Evolutionary conservation across 2,797 vertebrate species (phyloP), one percentile per base, ranked within the genome.

Genomic region (Scolopax bukidnonensis): DNA sequence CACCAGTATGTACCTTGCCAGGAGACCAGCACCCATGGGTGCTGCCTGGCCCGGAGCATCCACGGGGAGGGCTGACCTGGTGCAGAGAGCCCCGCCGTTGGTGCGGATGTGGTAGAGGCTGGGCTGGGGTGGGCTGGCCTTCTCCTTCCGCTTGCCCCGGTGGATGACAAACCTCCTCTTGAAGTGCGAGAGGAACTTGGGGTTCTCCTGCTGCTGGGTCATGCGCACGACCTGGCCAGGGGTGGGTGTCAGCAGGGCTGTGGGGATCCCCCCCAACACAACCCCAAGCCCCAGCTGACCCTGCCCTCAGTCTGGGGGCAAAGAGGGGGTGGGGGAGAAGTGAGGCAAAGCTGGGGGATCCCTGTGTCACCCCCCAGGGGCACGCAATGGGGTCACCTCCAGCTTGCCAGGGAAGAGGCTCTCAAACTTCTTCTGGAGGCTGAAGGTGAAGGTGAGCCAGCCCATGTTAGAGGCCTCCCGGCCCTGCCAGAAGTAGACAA

Each of bases 151-250:
- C 96, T 99, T 99, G 92, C 99, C 99, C 87, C 99, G 99, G 98
- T 99, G 99, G 94, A 99, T 99, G 95, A 99, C 98, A 92, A 99
- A 99, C 97, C 99, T 99, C 89, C 99, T 99, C 98, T 99, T 99
- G 97, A 99, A 99, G 91, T 99, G 99, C 0, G 99, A 99, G 85
- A 99, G 98, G 97, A 99, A 99, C 97, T 99, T 99, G 92, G 99
- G 98, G 97, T 99, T 99, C 97, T 99, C 99, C 97, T 99, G 99
- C 98, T 99, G 99, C 97, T 99, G 99, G 3, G 99, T 99, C 99
- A 99, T 99, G 24, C 99, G 98, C 48, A 99, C 99, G 59, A 99
- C 99, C 99, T 99, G 84, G 7, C 16, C 5, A 12, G 28, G 59
- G 36, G 14, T 5, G 8, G 21, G n/a, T 16, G 60, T 90, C 83